A percentile compares a stretch with the other conserved stretches of the same genome.
Evolutionary conservation across 2,113 vertebrate species (phyloP).

Genomic region (Stigmatopora argus): DNA sequence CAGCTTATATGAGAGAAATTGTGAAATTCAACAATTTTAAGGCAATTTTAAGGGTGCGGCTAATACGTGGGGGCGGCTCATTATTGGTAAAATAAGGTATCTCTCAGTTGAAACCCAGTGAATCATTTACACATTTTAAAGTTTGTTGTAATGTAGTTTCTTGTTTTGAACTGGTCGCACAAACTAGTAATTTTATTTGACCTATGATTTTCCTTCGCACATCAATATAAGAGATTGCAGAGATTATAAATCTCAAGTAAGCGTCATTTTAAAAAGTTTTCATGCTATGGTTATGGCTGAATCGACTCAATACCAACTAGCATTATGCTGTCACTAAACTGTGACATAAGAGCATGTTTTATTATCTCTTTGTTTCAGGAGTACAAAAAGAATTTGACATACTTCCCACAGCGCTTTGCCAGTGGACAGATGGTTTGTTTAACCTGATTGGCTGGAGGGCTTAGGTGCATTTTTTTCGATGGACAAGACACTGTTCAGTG

Average conservation of each 20-base stretch:
- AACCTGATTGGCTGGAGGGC: constrained; percentile 56
- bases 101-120: not conserved
- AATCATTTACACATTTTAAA: not conserved
- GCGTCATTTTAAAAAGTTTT: not conserved
- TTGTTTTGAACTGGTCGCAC: too few species aligned
- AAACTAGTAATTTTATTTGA: not conserved
- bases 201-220: not conserved
- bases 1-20: too few species aligned
- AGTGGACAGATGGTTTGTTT: constrained; percentile 45
- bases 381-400: constrained; percentile 61
- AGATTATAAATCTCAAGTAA: not conserved
- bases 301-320: not conserved
- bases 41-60: too few species aligned
- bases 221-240: not conserved
- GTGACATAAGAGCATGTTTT: constrained; percentile 33
- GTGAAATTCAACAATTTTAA: too few species aligned
- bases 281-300: constrained; percentile 5
- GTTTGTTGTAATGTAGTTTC: too few species aligned
- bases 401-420: constrained; percentile 69
- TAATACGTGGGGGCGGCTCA: too few species aligned
- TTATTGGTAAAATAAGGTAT: not conserved
- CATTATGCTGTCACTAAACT: constrained; percentile 5
- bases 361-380: constrained; percentile 33
- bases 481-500: constrained; percentile 9
- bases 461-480: constrained; percentile 35